Conservation (phyloP, 2,113 vertebrate genomes). For the Phalacrocorax carbo region DNA sequence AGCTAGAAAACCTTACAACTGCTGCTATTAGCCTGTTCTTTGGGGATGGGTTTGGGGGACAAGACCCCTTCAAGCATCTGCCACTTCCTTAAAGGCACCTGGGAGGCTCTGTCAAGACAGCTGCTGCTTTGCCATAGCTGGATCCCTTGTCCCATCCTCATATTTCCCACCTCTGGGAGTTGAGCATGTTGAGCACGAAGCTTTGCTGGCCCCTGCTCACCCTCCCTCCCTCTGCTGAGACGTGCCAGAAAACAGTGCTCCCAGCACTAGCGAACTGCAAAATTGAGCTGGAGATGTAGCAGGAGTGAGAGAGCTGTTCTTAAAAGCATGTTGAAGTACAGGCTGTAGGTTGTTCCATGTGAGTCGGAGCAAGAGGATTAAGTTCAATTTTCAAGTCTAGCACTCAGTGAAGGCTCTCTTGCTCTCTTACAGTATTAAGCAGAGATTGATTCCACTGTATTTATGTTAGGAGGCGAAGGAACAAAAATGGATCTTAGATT, state of each 20-base stretch:
- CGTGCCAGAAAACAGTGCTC: neutral
- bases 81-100: neutral
- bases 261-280: neutral
- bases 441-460: neutral
- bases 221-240: neutral
- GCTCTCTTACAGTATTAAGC: neutral
- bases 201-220: neutral
- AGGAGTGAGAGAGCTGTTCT: neutral
- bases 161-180: neutral
- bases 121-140: neutral
- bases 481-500: slow-evolving; percentile 3
- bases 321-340: neutral
- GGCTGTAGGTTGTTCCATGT: slow-evolving; percentile 1
- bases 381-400: slow-evolving; percentile 6
- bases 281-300: neutral
- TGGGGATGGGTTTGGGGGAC: neutral
- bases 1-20: neutral
- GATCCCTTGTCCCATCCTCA: neutral
- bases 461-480: neutral
- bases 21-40: neutral
- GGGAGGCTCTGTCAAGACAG: neutral
- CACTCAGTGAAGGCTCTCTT: slow-evolving; percentile 4
- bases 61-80: neutral
- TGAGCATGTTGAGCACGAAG: neutral
- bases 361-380: slow-evolving; percentile 5